Evolutionary conservation across 2,797 vertebrate genomes (phyloP), one percentile per base, ranked within the genome.

Genomic region (Crax fasciolata): DNA sequence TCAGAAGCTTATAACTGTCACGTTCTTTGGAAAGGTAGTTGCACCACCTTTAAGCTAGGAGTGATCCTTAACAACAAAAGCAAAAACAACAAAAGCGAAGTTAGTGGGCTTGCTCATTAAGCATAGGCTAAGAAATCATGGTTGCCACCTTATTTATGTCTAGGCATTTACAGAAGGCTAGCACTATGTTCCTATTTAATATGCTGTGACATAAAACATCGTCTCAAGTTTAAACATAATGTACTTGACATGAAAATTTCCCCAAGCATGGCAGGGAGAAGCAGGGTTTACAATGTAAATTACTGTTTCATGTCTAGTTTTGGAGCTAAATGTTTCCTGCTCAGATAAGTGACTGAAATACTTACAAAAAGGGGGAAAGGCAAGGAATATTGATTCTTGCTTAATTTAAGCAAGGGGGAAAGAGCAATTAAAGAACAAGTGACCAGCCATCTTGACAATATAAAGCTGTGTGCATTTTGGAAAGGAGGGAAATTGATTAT

Each of bases 1-100:
- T 94, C 35, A 91, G 92, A 94, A 97, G 81, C 70, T 65, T 92
- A 61, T 57, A 94, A 88, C 83, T 74, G 52, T 75, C 49, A 61
- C 90, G 65, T 88, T 16, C 91, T 93, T 87, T 95, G 92, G 87
- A 94, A 94, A 93, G 67, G 81, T 72, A 68, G 49, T 91, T 94
- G 72, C 35, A 35, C 35, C 35, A 35, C 35, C 68, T 87, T 91
- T 67, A 54, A 86, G 51, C 84, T 71, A 43, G 25, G 61, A 73
- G 35, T 96, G 25, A 91, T 84, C 96, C 92, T 96, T 93, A 95
- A 84, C 59, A 96, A 68, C 38, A 86, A 88, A 65, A 75, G 67
- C 72, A 57, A 93, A 35, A 35, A 35, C 35, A 35, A 35, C 35
- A 35, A 35, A 35, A 35, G 35, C 35, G 8, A 35, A 90, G 74